Percentiles rank a stretch among this genome's conserved stretches.
These are phyloP conservation scores for Choreutis nemorana DNA, from an alignment of 2,888 invertebrate genomes.

Conservation along the genomic window DNA sequence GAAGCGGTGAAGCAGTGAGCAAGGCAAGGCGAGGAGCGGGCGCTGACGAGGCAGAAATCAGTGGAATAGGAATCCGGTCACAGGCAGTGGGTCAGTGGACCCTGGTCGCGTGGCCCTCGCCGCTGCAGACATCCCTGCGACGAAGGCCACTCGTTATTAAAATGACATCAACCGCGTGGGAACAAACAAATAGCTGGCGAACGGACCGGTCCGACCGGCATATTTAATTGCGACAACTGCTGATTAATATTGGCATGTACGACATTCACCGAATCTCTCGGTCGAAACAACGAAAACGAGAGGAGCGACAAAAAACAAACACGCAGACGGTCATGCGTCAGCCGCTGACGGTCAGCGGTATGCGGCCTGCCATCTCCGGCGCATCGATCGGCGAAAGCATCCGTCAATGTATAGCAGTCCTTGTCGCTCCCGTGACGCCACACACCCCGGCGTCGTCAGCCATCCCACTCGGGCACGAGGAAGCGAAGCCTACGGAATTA, in stretches of 20 bases:
- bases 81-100: constrained; percentile 45
- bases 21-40: constrained; percentile 21
- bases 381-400: constrained; percentile 26
- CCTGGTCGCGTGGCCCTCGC: constrained; percentile 20
- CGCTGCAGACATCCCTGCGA: constrained; percentile 25
- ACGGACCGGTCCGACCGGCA: constrained; percentile 46
- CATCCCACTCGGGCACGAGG: constrained; percentile 28
- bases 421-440: constrained; percentile 14
- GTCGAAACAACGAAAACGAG: constrained; percentile 31
- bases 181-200: constrained; percentile 48
- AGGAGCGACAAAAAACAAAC: constrained; percentile 37
- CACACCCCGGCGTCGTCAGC: constrained; percentile 5
- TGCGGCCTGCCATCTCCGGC: constrained; percentile 41
- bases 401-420: constrained; percentile 29
- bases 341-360: constrained; percentile 58
- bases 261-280: constrained; percentile 30
- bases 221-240: constrained; percentile 42
- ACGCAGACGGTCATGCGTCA: constrained; percentile 44
- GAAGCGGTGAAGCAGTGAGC: constrained; percentile 21
- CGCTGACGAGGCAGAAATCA: constrained; percentile 51
- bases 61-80: constrained; percentile 29
- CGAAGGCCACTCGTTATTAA: constrained; percentile 51
- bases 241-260: constrained; percentile 45
- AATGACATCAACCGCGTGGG: constrained; percentile 63
- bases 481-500: constrained; percentile 45